These are phyloP conservation scores for Mesoclemmys tuberculata DNA, from an alignment of 2,113 vertebrate genomes.

Conservation along the genomic window DNA sequence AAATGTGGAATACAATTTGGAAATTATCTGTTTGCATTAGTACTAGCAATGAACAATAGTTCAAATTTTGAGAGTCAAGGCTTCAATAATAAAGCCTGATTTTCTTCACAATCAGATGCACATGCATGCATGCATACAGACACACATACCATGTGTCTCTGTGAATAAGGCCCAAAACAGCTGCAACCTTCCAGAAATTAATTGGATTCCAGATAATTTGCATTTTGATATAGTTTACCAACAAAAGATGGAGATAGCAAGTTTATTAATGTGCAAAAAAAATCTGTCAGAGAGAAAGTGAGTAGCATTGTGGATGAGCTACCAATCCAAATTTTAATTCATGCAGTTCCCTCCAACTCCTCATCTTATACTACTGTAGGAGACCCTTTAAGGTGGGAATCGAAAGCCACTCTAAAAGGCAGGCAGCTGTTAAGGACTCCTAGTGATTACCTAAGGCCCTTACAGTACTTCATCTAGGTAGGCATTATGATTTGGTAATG, in stretches of 20 bases:
- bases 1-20: constrained; percentile 52
- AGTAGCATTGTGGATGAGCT: constrained; percentile 21
- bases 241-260: constrained; percentile 75
- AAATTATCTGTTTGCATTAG: constrained; percentile 56
- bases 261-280: constrained; percentile 69
- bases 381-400: constrained; percentile 54
- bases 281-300: constrained; percentile 17
- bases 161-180: constrained; percentile 71
- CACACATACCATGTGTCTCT: constrained; percentile 50
- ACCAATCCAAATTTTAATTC: constrained; percentile 47
- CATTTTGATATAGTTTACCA: constrained; percentile 79
- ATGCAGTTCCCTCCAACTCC: background rate
- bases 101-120: constrained; percentile 67
- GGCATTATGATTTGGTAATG: constrained; percentile 73
- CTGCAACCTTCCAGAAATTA: constrained; percentile 78
- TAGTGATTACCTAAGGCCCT: constrained; percentile 65
- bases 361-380: constrained; percentile 36
- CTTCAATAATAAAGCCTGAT: constrained; percentile 71
- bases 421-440: constrained; percentile 69
- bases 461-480: constrained; percentile 60
- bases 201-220: constrained; percentile 80
- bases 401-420: constrained; percentile 54
- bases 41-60: constrained; percentile 41
- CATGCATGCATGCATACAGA: constrained; percentile 9
- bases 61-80: constrained; percentile 59